Base-by-base conservation (phyloP, 2,888 invertebrate genomes). In the Melangyna quadrimaculata region DNA sequence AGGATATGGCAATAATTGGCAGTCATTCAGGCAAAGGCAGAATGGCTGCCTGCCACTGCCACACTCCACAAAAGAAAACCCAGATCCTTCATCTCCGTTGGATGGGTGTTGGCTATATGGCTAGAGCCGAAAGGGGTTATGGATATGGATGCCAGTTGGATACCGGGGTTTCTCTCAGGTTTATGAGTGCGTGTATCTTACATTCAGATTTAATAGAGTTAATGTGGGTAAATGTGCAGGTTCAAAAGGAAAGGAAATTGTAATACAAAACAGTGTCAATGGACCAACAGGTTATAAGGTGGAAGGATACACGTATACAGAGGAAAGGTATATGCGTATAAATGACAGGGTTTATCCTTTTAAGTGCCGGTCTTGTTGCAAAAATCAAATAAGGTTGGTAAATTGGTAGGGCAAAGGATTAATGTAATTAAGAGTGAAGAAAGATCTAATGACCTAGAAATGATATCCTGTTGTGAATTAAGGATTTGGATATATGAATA, bases 261-360 rank as follows among this genome's bases (percentile, higher is more conserved):
- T 19, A 40, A 75, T 40, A 61, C 78, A 71, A 71, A 84, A 84
- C 70, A 45, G 84, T 84, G 84, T 84, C 84, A 79, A 71, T 67
- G 75, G 71, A 72, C 84, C 84, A 84, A 84, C 84, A 84, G 84
- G 84, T 84, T 72, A 75, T 29, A 53, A 79, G 51, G 48, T 61
- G 43, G 67, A 69, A 67, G 78, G 63, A 78, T 72, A 43, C 22
- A 61, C 53, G 17, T 29, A 17, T n/a, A 55, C 3, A 24, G n/a
- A n/a, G n/a, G n/a, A n/a, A n/a, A n/a, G n/a, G n/a, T 51, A 29
- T 9, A 14, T 63, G 69, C 48, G 67, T 67, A 61, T 61, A 70
- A 82, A 78, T 73, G 78, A 73, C 40, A 48, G 45, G 67, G 75
- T 74, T 74, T 73, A 70, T 70, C 48, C 72, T 69, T 57, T 78